phyloP scores from a whole-genome alignment of 2,888 invertebrate species.

The Notodonta dromedarius region DNA sequence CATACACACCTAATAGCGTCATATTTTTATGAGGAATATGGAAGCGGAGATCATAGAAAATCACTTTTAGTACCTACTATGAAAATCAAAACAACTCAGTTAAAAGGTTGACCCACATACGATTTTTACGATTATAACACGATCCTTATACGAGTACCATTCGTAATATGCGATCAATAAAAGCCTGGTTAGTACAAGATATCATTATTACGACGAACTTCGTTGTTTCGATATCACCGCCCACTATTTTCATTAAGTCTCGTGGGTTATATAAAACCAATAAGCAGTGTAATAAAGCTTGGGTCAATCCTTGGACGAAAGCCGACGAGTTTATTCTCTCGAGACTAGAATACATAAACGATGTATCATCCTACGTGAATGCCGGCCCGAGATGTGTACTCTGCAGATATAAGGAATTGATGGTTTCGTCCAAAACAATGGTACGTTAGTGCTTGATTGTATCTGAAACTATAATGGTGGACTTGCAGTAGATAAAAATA shows the following conservation, averaged over 20 bases:
- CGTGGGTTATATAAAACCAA: slow-evolving; percentile 59
- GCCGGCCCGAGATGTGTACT: slow-evolving; percentile 20
- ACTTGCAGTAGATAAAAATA: too few species aligned
- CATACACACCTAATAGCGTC: too few species aligned
- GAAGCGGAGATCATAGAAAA: too few species aligned
- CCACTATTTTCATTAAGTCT: slow-evolving; percentile 53
- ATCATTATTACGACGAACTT: slow-evolving; percentile 26
- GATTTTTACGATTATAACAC: neutral
- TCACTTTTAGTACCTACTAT: too few species aligned
- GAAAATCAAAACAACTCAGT: too few species aligned
- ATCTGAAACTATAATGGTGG: too few species aligned
- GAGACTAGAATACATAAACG: slow-evolving; percentile 52
- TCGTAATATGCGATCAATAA: slow-evolving; percentile 19
- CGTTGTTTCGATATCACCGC: slow-evolving; percentile 34
- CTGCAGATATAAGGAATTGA: slow-evolving; percentile 26
- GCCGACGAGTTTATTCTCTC: slow-evolving; percentile 47
- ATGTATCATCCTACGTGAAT: slow-evolving; percentile 42
- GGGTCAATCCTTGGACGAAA: slow-evolving; percentile 52
- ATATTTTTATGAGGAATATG: too few species aligned
- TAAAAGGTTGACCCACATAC: too few species aligned
- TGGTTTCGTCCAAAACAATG: slow-evolving; percentile 30
- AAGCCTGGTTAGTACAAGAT: slow-evolving; percentile 21
- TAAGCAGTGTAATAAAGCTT: slow-evolving; percentile 59
- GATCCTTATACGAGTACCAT: slow-evolving; percentile 16
- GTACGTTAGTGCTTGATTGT: slow-evolving; percentile 15